Evolutionary conservation across 2,888 invertebrate genomes (phyloP).

Genomic region (Priocnemis perturbator): DNA sequence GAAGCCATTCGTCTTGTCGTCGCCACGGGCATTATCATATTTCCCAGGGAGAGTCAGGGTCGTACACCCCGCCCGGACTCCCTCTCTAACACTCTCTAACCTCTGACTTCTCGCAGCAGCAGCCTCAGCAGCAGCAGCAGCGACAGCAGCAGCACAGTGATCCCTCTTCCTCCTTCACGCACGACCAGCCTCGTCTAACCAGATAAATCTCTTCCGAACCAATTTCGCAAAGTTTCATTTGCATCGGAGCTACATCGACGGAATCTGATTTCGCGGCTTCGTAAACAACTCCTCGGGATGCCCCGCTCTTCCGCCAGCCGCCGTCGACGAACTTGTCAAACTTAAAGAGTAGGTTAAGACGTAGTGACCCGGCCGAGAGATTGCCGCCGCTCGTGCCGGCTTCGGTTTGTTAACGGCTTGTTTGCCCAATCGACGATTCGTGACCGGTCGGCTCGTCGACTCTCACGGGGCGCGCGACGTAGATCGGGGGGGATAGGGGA

Average conservation of each 20-base stretch:
- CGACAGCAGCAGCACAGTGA: conserved; percentile 25
- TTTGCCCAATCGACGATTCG: no score
- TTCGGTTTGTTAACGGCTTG: conserved; percentile 4
- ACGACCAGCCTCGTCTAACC: conserved; percentile 56
- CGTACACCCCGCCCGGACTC: conserved; percentile 20
- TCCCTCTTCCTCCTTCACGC: conserved; percentile 48
- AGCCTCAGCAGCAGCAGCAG: no score
- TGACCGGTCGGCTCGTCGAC: no score
- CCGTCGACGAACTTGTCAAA: conserved; percentile 47
- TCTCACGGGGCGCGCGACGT: no score
- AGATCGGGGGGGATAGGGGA: no score
- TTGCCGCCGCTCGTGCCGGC: not conserved
- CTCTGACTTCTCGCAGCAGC: not conserved
- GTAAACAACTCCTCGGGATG: conserved; percentile 58
- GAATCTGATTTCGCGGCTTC: conserved; percentile 61
- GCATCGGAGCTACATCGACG: conserved; percentile 58
- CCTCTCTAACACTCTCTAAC: conserved; percentile 17
- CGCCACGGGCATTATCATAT: conserved; percentile 67
- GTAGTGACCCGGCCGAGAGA: not conserved
- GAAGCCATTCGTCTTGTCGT: conserved; percentile 65
- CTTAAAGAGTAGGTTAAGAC: conserved; percentile 15
- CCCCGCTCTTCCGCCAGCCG: conserved; percentile 37
- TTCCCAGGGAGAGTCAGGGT: conserved; percentile 56
- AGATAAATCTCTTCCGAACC: conserved; percentile 67
- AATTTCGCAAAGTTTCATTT: conserved; percentile 69